Evolutionary conservation across 2,113 vertebrate species (phyloP).

Genomic region (Brachyistius frenatus): DNA sequence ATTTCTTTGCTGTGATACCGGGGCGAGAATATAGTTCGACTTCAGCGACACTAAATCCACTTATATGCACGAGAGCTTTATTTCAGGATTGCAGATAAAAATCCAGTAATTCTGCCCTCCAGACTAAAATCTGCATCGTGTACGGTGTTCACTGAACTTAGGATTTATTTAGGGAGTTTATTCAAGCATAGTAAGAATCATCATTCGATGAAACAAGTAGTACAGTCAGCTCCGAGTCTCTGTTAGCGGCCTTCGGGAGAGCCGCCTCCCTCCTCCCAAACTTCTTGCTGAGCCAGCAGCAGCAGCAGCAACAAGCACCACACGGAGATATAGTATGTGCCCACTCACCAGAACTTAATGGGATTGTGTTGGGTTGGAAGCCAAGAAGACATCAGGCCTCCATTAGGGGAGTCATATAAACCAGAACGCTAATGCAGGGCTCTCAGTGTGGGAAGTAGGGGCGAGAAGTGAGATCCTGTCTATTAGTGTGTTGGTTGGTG

Average conservation of each 20-base stretch:
- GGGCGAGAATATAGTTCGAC: no score
- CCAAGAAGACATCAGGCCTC: constrained; percentile 79
- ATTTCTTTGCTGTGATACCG: no score
- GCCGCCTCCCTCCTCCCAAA: constrained; percentile 49
- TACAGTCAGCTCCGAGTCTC: constrained; percentile 38
- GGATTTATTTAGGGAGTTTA: neutral
- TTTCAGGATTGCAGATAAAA: no score
- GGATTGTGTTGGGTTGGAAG: constrained; percentile 72
- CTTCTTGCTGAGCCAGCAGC: constrained; percentile 75
- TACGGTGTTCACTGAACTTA: no score
- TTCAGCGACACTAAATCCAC: no score
- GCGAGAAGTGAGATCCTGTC: constrained; percentile 27
- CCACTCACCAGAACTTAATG: constrained; percentile 77
- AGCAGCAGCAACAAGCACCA: constrained; percentile 49
- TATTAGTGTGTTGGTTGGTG: constrained; percentile 3
- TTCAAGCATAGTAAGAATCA: neutral
- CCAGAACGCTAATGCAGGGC: constrained; percentile 48
- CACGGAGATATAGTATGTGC: constrained; percentile 63
- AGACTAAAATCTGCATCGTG: no score
- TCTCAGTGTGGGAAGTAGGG: constrained; percentile 34
- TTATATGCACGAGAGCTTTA: no score
- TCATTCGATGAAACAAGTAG: constrained; percentile 2
- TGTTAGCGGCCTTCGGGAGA: constrained; percentile 56
- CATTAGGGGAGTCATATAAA: constrained; percentile 75
- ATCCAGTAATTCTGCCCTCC: no score